Conservation (phyloP, 2,797 vertebrate genomes). For the Kryptopterus vitreolus region DNA sequence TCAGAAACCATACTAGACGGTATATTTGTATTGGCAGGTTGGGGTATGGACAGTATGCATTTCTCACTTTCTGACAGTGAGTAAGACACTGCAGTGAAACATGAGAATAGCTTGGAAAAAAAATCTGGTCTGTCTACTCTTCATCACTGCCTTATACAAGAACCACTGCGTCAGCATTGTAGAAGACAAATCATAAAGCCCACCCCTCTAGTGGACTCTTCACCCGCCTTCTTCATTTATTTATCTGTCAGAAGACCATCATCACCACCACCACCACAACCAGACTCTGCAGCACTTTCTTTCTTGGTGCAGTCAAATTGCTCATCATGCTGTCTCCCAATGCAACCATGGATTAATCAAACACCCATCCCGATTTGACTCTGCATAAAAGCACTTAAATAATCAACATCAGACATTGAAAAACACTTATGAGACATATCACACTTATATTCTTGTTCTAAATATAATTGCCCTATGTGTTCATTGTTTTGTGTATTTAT, state of each 20-base stretch:
- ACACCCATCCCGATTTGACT: not conserved
- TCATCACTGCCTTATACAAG: not conserved
- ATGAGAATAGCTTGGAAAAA: not conserved
- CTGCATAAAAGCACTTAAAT: not conserved
- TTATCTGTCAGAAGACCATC: not conserved
- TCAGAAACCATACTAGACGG: not conserved
- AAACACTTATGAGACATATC: not conserved
- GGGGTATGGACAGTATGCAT: not conserved
- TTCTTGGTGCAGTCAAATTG: not conserved
- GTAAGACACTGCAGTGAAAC: not conserved
- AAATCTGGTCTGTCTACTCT: not conserved
- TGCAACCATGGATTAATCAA: not conserved
- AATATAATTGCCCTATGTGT: not conserved
- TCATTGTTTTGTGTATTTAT: not conserved
- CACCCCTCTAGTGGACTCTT: not conserved
- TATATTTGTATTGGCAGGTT: not conserved
- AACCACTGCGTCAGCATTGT: no score
- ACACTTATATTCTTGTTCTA: not conserved
- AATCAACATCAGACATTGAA: not conserved
- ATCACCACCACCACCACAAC: not conserved
- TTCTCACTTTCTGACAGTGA: not conserved
- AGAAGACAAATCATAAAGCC: not conserved
- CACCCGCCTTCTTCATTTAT: not conserved
- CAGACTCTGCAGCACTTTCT: not conserved
- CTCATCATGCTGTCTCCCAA: not conserved